Base-by-base conservation (phyloP, 2,113 vertebrate species). In the Alexandromys fortis region DNA sequence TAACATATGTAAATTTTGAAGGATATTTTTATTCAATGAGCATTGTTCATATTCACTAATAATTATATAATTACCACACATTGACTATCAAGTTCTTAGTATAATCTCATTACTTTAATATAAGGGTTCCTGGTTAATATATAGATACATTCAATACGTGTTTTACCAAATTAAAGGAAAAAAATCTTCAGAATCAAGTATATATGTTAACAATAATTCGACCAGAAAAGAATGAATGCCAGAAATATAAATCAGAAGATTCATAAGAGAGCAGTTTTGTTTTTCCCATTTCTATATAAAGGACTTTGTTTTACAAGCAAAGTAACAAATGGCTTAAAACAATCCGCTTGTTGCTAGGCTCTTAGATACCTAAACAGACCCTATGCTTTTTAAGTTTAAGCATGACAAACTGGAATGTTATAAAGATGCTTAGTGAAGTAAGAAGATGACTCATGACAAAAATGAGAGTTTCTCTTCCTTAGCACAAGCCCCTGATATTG, bases 251-350 rank as follows among this genome's bases (percentile, higher is more conserved):
- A 95, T 89, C 93, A 91, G 97, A 91, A 42, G 70, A 89, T 92
- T 98, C 90, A 35, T 94, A 81, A 88, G 58, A 95, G 72, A 92
- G 67, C 91, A 63, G 58, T 89, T 96, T 93, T 0, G 3, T 92
- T 96, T 97, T 68, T 95, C 82, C 7, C 75, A 95, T 95, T 97
- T 96, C 95, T 95, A 78, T 95, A 91, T 96, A 96, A 98, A 96
- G 67, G 75, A 67, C 49, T 1, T 78, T 97, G 55, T 97, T 98
- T 96, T 97, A 98, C 94, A 98, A 97, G 97, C 94, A 96, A 98
- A 97, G 94, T 78, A 97, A 35, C 49, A 77, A 98, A 97, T 98
- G 97, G 78, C 30, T 96, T 97, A 79, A 90, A 96, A 97, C 58
- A 92, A 85, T 24, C 8, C 33, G 95, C 52, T 94, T 95, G 86